These are phyloP conservation scores for Phortica okadai DNA, from an alignment of 2,888 invertebrate genomes.

Conservation along the genomic window DNA sequence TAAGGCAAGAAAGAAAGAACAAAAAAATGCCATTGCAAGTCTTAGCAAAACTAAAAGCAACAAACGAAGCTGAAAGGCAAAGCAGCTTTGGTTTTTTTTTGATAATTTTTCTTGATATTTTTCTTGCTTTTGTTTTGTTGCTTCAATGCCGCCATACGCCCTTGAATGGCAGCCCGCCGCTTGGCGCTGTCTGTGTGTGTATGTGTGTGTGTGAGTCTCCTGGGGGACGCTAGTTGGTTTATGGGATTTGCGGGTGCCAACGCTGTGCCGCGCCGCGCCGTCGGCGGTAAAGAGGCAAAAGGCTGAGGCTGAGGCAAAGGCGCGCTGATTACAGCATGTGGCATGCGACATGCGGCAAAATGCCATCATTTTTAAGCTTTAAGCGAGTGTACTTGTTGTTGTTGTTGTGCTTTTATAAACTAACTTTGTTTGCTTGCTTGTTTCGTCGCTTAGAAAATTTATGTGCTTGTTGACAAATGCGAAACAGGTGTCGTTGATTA, in stretches of 20 bases:
- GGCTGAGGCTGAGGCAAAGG: background rate
- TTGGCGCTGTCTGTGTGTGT: background rate
- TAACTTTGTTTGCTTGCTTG: constrained; percentile 12
- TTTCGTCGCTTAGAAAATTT: constrained; percentile 41
- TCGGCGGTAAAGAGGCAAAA: background rate
- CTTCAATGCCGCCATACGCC: background rate
- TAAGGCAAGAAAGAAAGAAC: background rate
- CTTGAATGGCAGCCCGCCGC: background rate
- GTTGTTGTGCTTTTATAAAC: background rate
- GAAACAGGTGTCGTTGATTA: constrained; percentile 45
- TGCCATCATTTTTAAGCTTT: constrained; percentile 17
- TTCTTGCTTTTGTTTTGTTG: background rate
- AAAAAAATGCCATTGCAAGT: background rate
- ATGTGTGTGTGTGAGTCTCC: background rate
- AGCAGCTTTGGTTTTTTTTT: background rate
- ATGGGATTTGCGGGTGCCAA: constrained; percentile 10
- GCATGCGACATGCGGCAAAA: constrained; percentile 31
- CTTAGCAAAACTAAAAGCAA: background rate
- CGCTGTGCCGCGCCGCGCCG: background rate
- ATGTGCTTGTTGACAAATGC: constrained; percentile 45
- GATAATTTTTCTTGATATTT: background rate
- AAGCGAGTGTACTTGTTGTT: background rate
- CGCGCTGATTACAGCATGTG: constrained; percentile 30
- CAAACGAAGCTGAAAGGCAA: background rate
- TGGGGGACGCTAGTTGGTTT: background rate